Evolutionary conservation across 92 coral and sea anemone genomes (phyloP), one percentile per base, ranked within the genome.

Genomic region (Heliopora coerulea): DNA sequence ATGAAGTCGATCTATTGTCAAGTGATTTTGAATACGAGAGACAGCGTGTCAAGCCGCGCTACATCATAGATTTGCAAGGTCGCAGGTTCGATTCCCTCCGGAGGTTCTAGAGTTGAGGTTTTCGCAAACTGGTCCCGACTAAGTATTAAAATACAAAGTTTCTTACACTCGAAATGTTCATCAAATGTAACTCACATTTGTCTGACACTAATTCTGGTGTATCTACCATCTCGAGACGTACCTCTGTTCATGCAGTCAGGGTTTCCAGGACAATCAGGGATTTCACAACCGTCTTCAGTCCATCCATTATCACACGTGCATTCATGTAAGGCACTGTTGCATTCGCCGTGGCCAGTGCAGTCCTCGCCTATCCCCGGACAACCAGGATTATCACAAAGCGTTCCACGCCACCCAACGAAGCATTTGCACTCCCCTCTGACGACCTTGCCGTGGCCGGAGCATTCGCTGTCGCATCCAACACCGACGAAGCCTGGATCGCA

Each of bases 181-280:
- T n/a, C n/a, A n/a, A n/a, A n/a, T n/a, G n/a, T n/a, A n/a, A n/a
- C n/a, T n/a, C n/a, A n/a, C n/a, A n/a, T n/a, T n/a, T n/a, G n/a
- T n/a, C n/a, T n/a, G n/a, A n/a, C n/a, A n/a, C n/a, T n/a, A n/a
- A n/a, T n/a, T n/a, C n/a, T n/a, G n/a, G n/a, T n/a, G n/a, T n/a
- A n/a, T n/a, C n/a, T n/a, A n/a, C n/a, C n/a, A n/a, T n/a, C 3
- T 18, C 13, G 10, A 19, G 46, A 6, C 78, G 60, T 76, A 91
- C 97, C 97, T 85, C 87, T 79, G 68, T 81, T 62, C 1, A 89
- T 72, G 72, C 97, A 91, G 79, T 91, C 86, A 21, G 97, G 97
- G 64, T 85, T 91, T 19, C 96, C 97, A 35, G 97, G 97, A 56
- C 97, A 91, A 73, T 91, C 97, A 15, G 97, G 88, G 19, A 87